A percentile compares a stretch with the other conserved stretches of the same genome.
Conservation (phyloP, 2,888 invertebrate species). For the Acronicta aceris region DNA sequence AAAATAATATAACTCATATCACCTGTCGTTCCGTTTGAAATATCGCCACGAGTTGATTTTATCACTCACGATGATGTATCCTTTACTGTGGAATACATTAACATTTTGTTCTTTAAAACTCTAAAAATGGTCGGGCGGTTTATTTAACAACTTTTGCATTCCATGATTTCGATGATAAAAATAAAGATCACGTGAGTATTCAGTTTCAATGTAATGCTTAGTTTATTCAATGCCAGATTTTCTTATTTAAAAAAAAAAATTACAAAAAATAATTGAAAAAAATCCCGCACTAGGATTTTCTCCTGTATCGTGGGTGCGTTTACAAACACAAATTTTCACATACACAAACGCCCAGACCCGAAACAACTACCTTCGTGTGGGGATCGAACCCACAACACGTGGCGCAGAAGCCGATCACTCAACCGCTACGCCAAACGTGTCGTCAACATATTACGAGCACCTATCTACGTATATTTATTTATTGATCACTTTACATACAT, state of each 20-base stretch:
- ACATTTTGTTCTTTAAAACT: constrained; percentile 37
- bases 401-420: too few species aligned
- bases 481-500: constrained; percentile 10
- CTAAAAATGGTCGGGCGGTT: constrained; percentile 34
- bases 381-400: too few species aligned
- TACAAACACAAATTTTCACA: too few species aligned
- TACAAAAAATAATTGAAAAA: too few species aligned
- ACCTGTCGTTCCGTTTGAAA: constrained; percentile 46
- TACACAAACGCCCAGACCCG: too few species aligned
- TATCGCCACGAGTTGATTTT: constrained; percentile 45
- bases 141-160: constrained; percentile 42
- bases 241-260: too few species aligned
- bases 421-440: too few species aligned
- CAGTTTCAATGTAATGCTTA: constrained; percentile 38
- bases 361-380: too few species aligned
- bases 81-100: constrained; percentile 50
- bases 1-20: constrained; percentile 46
- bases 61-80: constrained; percentile 48
- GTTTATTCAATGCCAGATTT: constrained; percentile 21
- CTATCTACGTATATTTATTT: too few species aligned
- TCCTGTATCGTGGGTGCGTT: too few species aligned
- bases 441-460: constrained; percentile 4
- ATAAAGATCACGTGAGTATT: constrained; percentile 41
- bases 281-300: too few species aligned
- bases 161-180: constrained; percentile 37